Conservation (phyloP, 2,888 invertebrate genomes). For the Rapana venosa region DNA sequence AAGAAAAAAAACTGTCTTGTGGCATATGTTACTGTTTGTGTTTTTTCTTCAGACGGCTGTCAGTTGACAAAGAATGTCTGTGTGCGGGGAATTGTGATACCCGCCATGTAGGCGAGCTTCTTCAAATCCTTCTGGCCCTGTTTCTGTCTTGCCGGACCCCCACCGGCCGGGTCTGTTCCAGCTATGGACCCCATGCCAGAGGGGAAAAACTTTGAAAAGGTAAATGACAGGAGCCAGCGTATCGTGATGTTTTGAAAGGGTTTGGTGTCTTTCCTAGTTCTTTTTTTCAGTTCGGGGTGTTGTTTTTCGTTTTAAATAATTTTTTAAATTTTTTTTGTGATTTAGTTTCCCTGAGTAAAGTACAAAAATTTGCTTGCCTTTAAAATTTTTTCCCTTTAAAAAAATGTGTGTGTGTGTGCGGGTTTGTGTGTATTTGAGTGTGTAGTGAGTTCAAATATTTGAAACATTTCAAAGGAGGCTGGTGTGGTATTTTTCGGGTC, state of each 20-base stretch:
- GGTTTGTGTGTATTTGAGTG: background rate
- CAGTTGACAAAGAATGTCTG: constrained; percentile 25
- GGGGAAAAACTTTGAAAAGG: constrained; percentile 76
- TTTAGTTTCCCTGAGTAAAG: no score
- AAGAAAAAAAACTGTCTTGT: no score
- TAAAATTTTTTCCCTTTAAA: no score
- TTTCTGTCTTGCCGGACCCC: background rate
- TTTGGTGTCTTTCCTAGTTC: constrained; percentile 79
- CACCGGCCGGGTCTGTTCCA: constrained; percentile 58
- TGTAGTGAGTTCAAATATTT: background rate
- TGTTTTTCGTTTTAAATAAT: no score
- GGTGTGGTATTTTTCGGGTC: no score
- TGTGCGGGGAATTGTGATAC: constrained; percentile 57
- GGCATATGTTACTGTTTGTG: background rate
- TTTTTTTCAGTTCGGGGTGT: background rate
- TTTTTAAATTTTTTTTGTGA: no score
- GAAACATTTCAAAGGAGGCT: no score
- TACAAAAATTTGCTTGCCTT: no score
- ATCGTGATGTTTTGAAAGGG: constrained; percentile 91
- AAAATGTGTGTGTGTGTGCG: no score
- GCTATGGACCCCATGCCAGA: constrained; percentile 68
- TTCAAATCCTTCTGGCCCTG: background rate
- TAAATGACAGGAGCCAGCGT: constrained; percentile 90
- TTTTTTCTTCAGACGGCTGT: background rate
- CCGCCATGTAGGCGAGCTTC: constrained; percentile 55